A percentile compares a stretch with the other conserved stretches of the same genome.
phyloP scores from a whole-genome alignment of 2,113 vertebrate genomes.

The Brachypteracias leptosomus region DNA sequence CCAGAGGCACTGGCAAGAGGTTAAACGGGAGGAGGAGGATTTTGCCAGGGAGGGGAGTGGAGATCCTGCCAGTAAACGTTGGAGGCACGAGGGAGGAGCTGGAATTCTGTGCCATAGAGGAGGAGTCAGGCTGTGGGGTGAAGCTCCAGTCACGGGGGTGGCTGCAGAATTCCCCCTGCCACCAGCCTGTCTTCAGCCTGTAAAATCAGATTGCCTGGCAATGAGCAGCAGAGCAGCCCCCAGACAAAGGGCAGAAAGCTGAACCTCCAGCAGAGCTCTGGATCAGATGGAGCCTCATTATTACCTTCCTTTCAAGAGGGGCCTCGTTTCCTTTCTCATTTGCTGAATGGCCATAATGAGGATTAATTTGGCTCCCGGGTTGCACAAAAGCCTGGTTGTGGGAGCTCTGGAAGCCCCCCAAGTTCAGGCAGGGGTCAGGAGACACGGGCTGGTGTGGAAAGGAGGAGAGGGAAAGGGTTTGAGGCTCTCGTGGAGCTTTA shows the following conservation, averaged over 20 bases:
- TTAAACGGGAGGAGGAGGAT: background rate
- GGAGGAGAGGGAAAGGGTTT: background rate
- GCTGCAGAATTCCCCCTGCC: background rate
- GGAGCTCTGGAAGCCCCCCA: conserved; percentile 9
- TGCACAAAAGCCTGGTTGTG: conserved; percentile 44
- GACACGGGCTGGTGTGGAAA: background rate
- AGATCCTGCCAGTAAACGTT: fast-evolving
- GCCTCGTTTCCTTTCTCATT: conserved; percentile 50
- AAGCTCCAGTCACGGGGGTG: background rate
- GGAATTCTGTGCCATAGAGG: background rate
- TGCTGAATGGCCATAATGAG: conserved; percentile 46
- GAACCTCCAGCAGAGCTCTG: background rate
- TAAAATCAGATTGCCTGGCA: conserved; percentile 15
- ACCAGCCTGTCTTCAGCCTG: background rate
- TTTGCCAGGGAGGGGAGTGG: background rate
- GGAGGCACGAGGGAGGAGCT: background rate
- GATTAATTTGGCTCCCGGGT: conserved; percentile 59
- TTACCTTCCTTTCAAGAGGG: conserved; percentile 51
- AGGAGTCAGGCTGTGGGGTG: background rate
- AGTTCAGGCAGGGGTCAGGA: conserved; percentile 61
- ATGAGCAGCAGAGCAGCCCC: too few species aligned
- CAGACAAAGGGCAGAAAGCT: background rate
- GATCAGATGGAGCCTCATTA: background rate
- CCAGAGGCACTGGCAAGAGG: background rate
- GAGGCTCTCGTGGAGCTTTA: background rate